These are phyloP conservation scores for Numida meleagris DNA, from an alignment of 2,113 vertebrate species.

Conservation along the genomic window DNA sequence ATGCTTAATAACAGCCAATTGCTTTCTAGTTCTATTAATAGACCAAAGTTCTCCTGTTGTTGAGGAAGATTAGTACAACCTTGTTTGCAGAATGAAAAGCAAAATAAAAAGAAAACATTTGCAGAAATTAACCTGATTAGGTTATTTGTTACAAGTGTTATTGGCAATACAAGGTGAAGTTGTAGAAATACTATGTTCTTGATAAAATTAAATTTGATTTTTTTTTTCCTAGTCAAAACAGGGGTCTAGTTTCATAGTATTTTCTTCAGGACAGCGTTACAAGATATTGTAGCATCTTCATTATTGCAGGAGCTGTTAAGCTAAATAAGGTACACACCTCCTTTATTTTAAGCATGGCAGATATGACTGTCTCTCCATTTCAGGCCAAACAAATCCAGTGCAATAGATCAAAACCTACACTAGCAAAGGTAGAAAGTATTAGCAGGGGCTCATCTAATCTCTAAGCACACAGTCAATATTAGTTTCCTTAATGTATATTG, in stretches of 20 bases:
- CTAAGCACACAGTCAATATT: not conserved
- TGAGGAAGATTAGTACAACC: constrained; percentile 25
- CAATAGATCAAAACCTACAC: not conserved
- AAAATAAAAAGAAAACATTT: constrained; percentile 13
- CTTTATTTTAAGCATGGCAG: not conserved
- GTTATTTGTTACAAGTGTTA: not conserved
- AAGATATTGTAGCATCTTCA: not conserved
- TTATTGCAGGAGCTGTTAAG: not conserved
- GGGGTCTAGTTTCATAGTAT: not conserved
- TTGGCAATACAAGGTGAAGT: constrained; percentile 20
- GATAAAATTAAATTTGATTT: not conserved
- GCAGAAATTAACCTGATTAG: not conserved
- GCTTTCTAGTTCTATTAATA: constrained; percentile 37
- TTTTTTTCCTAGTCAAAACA: not conserved
- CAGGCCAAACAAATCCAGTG: not conserved
- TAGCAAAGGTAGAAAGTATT: not conserved
- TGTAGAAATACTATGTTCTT: not conserved
- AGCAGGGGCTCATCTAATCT: not conserved
- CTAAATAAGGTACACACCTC: not conserved
- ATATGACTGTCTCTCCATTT: not conserved
- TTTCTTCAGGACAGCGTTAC: not conserved
- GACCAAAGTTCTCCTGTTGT: not conserved
- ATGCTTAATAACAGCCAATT: not conserved
- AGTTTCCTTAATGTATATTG: not conserved
- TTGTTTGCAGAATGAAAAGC: constrained; percentile 20